Evolutionary conservation across 2,888 invertebrate species (phyloP).

Genomic region (Stenchaetothrips biformis): DNA sequence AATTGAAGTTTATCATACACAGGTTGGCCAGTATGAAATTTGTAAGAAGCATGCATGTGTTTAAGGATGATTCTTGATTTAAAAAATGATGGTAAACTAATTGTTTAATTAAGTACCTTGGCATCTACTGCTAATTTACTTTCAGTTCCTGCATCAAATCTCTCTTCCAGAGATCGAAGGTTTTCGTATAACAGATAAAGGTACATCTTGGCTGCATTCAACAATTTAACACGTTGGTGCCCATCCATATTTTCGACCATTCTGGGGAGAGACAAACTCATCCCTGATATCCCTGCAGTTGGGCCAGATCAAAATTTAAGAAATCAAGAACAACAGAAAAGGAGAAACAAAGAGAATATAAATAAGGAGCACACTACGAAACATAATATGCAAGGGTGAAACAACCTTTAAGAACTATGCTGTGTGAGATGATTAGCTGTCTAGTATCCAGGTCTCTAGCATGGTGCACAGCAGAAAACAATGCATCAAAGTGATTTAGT

Average conservation of each 20-base stretch:
- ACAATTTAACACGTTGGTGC: constrained; percentile 52
- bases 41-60: not conserved
- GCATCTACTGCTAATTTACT: constrained; percentile 40
- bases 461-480: constrained; percentile 68
- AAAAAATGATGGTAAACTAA: not conserved
- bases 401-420: constrained; percentile 37
- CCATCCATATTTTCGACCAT: constrained; percentile 46
- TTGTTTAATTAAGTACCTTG: constrained; percentile 34
- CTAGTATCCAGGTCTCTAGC: constrained; percentile 50
- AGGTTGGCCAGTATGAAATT: not conserved
- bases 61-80: not conserved
- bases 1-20: not conserved
- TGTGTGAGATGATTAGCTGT: constrained; percentile 37
- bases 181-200: constrained; percentile 64
- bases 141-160: constrained; percentile 42
- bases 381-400: not conserved
- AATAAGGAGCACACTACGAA: constrained; percentile 12
- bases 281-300: constrained; percentile 29
- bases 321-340: not conserved
- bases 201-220: constrained; percentile 74
- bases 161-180: constrained; percentile 53
- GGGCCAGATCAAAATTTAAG: not conserved
- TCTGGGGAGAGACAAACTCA: constrained; percentile 30
- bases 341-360: constrained; percentile 29
- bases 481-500: constrained; percentile 70